A percentile compares a stretch with the other conserved stretches of the same genome.
phyloP scores from a whole-genome alignment of 2,797 vertebrate genomes.

The Lepilemur ruficaudatus region DNA sequence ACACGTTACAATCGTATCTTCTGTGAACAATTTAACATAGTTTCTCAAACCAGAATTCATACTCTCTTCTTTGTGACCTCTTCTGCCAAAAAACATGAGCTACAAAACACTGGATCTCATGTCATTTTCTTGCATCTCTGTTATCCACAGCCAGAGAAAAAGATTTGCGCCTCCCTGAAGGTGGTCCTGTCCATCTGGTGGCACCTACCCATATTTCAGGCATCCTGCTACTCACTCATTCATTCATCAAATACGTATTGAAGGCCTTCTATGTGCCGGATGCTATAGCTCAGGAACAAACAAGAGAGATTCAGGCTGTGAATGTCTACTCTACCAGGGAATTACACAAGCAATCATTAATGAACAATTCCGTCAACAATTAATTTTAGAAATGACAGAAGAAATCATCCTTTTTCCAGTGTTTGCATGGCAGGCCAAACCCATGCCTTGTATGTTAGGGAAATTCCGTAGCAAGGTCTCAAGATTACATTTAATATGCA shows the following conservation, averaged over 20 bases:
- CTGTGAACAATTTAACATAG: not conserved
- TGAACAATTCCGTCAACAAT: not conserved
- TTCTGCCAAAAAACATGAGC: not conserved
- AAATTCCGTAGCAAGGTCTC: not conserved
- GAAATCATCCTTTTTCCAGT: not conserved
- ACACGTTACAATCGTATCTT: not conserved
- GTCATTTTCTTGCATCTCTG: not conserved
- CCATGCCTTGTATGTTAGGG: not conserved
- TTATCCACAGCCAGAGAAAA: slow-evolving; percentile 11
- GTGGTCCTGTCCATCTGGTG: not conserved
- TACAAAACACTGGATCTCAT: not conserved
- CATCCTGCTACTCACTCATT: not conserved
- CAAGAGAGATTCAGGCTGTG: not conserved
- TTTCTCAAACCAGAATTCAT: not conserved
- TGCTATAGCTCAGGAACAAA: not conserved
- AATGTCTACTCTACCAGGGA: not conserved
- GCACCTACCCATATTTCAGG: not conserved
- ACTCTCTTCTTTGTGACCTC: not conserved
- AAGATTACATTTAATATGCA: not conserved
- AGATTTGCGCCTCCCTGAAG: not conserved
- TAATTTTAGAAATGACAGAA: not conserved
- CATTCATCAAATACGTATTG: not conserved
- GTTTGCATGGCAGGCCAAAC: not conserved
- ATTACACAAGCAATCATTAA: not conserved
- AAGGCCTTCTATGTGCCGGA: not conserved